Base-by-base conservation (phyloP, 2,888 invertebrate genomes). In the Thymelicus lineola region DNA sequence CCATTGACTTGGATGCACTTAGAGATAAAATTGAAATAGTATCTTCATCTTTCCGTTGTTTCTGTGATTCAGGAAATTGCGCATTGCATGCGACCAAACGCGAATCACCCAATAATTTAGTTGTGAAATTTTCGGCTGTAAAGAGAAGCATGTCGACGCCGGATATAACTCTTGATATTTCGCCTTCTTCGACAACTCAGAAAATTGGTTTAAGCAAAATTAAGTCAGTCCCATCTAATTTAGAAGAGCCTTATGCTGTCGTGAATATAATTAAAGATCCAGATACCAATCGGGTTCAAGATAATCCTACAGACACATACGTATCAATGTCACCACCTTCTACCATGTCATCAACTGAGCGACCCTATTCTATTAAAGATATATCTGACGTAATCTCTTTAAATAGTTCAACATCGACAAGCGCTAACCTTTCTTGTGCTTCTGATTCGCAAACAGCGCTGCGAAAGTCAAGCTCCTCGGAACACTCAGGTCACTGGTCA, bases 61-160 rank as follows among this genome's bases (percentile, higher is more conserved):
- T 91, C 74, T 94, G 94, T 76, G 93, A 90, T 75, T 84, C 86
- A 38, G 86, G 83, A 28, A 77, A 79, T 36, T 94, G 94, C 75
- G 81, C 82, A 17, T 85, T 91, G 65, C 92, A 94, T 74, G 82
- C 85, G 7, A 86, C 80, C 69, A 87, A 83, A 73, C 86, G 89
- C 7, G 84, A 89, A 66, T 79, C 81, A n/a, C 79, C 83, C 20
- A 76, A 75, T 48, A 82, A 89, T 74, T 82, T 90, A 7, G 79
- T 89, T 20, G 90, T 93, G 0, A 93, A 90, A 75, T 93, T 93
- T 80, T 93, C 93, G 7, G 91, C 86, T 17, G 84, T 93, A 46
- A 93, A 92, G 73, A 91, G 82, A 76, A 93, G 93, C 79, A 90
- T 93, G 75, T 93, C 93, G 17, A 93, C 92, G 14, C 93, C 93